Conservation (phyloP, 2,888 invertebrate genomes). For the Laspeyria flexula region DNA sequence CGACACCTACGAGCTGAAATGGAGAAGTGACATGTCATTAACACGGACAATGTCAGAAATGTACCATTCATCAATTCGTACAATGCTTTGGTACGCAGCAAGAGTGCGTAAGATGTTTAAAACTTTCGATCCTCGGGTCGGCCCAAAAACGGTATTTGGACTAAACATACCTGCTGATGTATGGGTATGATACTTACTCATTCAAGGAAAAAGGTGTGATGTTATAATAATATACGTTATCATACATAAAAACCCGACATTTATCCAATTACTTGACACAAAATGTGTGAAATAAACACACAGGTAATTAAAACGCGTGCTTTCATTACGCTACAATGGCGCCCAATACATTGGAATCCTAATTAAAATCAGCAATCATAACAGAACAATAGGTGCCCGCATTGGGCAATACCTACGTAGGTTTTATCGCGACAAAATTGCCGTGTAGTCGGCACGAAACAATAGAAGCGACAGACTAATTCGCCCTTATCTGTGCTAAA, state of each 20-base stretch:
- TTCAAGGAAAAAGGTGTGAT: no score
- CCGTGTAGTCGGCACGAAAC: constrained; percentile 54
- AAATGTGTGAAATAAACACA: constrained; percentile 2
- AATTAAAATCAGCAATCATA: constrained; percentile 57
- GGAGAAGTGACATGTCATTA: no score
- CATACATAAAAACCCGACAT: neutral
- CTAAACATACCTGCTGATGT: no score
- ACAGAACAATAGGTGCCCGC: constrained; percentile 55
- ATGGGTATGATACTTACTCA: no score
- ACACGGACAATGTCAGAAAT: no score
- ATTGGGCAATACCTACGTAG: constrained; percentile 48
- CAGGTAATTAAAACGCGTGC: constrained; percentile 8
- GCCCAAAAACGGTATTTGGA: no score
- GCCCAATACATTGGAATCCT: constrained; percentile 40
- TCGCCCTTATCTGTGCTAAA: constrained; percentile 44
- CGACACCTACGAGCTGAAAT: no score
- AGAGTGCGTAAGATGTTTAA: no score
- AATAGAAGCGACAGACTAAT: constrained; percentile 57
- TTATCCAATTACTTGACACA: neutral
- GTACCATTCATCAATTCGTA: no score
- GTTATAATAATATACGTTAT: no score
- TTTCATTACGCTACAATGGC: constrained; percentile 16
- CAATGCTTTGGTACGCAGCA: no score
- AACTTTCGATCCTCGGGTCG: no score
- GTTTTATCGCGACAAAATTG: constrained; percentile 53